Percentiles rank a stretch among this genome's conserved stretches.
phyloP scores from a whole-genome alignment of 2,888 invertebrate genomes.

The Sarcophaga carnaria region DNA sequence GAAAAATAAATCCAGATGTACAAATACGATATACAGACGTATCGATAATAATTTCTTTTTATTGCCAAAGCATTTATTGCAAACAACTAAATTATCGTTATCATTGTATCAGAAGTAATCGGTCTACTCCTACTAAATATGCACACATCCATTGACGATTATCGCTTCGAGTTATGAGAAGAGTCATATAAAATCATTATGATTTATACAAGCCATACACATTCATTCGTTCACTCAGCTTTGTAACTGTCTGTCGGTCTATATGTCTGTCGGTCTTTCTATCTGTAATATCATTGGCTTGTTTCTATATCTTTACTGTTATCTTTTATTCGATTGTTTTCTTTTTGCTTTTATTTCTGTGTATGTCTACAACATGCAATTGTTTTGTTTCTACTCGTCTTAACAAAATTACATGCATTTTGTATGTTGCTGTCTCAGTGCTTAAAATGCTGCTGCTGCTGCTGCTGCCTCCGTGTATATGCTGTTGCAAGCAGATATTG shows the following conservation, averaged over 20 bases:
- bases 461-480: conserved; percentile 34
- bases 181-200: conserved; percentile 46
- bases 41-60: conserved; percentile 36
- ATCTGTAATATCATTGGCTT: conserved; percentile 38
- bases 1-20: conserved; percentile 1
- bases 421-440: conserved; percentile 10
- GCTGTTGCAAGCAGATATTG: conserved; percentile 42
- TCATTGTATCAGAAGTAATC: conserved; percentile 17
- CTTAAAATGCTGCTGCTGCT: not conserved
- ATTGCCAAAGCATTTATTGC: conserved; percentile 6
- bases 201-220: conserved; percentile 22
- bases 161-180: not conserved
- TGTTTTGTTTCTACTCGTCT: not conserved
- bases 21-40: not conserved
- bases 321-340: conserved; percentile 9
- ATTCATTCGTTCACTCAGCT: not conserved
- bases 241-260: conserved; percentile 1
- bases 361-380: conserved; percentile 55
- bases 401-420: conserved; percentile 25
- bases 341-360: conserved; percentile 44
- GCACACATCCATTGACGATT: not conserved
- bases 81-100: conserved; percentile 58
- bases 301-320: conserved; percentile 5
- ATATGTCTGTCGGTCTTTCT: not conserved
- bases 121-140: no score